phyloP scores from a whole-genome alignment of 2,888 invertebrate genomes.

The Melieria picta region DNA sequence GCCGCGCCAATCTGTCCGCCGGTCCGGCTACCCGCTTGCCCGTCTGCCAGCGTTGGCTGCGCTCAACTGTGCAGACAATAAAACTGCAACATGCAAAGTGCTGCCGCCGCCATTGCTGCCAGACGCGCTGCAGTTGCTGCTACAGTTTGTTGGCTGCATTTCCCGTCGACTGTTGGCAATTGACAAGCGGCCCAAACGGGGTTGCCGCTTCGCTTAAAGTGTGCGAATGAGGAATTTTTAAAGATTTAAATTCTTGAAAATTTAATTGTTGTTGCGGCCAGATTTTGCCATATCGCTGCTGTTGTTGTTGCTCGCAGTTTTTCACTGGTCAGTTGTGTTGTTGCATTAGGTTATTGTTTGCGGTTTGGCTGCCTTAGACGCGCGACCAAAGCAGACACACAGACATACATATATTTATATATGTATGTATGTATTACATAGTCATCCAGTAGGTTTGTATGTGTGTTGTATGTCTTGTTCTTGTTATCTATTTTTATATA shows the following conservation, averaged over 20 bases:
- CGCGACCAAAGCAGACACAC: neutral
- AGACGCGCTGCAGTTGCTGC: constrained; percentile 3
- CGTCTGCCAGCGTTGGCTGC: neutral
- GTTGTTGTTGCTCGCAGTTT: constrained; percentile 9
- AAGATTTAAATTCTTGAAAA: constrained; percentile 2
- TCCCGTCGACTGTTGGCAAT: constrained; percentile 45
- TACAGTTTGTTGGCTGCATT: neutral
- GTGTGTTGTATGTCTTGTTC: too few relatives aligned
- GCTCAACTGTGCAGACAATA: neutral
- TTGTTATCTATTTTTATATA: too few relatives aligned
- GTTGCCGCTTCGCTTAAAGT: too few relatives aligned
- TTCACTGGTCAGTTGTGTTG: neutral
- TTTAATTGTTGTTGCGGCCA: neutral
- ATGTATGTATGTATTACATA: neutral
- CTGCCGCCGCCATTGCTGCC: constrained; percentile 21
- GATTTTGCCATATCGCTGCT: neutral
- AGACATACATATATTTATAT: neutral
- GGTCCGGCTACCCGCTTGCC: neutral
- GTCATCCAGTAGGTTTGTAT: neutral
- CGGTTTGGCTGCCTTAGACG: constrained; percentile 1
- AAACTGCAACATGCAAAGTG: constrained; percentile 21
- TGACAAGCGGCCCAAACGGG: constrained; percentile 43
- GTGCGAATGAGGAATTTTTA: constrained; percentile 23
- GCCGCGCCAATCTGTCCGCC: constrained; percentile 40
- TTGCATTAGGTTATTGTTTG: constrained; percentile 16